Evolutionary conservation across 2,888 invertebrate species (phyloP).

Genomic region (Scrobipalpa atriplicella): DNA sequence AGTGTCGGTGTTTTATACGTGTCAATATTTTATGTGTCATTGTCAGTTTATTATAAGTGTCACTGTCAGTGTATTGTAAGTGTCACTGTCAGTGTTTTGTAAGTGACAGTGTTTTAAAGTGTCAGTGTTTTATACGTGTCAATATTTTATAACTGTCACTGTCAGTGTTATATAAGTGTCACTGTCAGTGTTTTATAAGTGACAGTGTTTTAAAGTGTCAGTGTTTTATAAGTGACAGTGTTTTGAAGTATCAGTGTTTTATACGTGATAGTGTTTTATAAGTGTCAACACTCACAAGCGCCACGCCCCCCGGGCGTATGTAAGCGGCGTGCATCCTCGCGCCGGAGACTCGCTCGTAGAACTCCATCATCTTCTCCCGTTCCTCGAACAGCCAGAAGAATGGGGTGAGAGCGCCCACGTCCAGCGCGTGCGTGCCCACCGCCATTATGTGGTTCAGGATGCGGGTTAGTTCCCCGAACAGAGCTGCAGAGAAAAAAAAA

Average conservation of each 20-base stretch:
- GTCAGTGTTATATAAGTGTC: too few species aligned
- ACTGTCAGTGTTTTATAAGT: too few species aligned
- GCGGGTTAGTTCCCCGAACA: conserved; percentile 98
- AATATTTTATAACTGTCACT: not conserved
- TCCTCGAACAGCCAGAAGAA: conserved; percentile 99
- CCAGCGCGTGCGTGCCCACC: conserved; percentile 97
- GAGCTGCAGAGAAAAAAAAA: conserved; percentile 81
- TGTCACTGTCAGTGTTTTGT: not conserved
- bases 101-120: too few species aligned
- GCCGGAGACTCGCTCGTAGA: conserved; percentile 98
- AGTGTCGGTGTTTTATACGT: too few species aligned
- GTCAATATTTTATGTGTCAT: too few species aligned
- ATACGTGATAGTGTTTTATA: too few species aligned
- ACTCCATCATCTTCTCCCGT: conserved; percentile 99
- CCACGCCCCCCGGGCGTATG: conserved; percentile 97
- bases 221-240: too few species aligned
- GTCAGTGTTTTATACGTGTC: not conserved
- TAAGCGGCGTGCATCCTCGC: conserved; percentile 99
- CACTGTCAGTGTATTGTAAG: not conserved
- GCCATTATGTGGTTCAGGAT: conserved; percentile 99
- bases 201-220: too few species aligned
- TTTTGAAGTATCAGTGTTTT: too few species aligned
- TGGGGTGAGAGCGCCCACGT: conserved; percentile 98
- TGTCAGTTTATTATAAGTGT: too few species aligned
- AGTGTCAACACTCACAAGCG: conserved; percentile 43